Conservation (phyloP, 2,113 vertebrate species). For the Donacobius atricapilla region DNA sequence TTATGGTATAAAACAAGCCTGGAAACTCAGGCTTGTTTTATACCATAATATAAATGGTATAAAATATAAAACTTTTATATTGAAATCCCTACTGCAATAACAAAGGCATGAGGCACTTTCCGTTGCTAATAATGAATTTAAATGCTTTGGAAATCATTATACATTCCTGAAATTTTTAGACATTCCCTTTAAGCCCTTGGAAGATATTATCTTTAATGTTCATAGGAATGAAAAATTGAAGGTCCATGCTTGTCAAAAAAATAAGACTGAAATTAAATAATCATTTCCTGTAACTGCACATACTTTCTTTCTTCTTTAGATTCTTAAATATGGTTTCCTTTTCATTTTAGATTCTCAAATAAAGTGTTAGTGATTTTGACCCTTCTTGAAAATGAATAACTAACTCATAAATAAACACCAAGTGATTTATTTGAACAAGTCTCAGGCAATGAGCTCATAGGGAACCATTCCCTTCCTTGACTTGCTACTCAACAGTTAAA, state of each 20-base stretch:
- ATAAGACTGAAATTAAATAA: background rate
- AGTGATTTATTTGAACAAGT: background rate
- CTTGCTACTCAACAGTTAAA: background rate
- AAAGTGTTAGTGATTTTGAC: background rate
- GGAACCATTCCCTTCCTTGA: background rate
- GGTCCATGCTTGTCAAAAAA: background rate
- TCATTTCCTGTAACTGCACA: background rate
- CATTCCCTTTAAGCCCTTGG: background rate
- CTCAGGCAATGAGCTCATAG: background rate
- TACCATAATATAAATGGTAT: no score
- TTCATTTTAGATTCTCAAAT: background rate
- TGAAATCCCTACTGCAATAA: background rate
- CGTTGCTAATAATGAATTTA: background rate
- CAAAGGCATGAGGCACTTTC: background rate
- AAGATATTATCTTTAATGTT: background rate
- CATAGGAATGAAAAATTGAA: background rate
- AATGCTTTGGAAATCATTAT: background rate
- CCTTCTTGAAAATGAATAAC: background rate
- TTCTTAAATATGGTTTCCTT: background rate
- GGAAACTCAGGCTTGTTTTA: no score
- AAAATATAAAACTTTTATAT: background rate
- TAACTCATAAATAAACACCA: background rate
- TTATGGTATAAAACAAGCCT: background rate
- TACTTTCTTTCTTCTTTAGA: background rate
- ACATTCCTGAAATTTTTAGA: background rate